Evolutionary conservation across 2,888 invertebrate genomes (phyloP), one percentile per base, ranked within the genome.

Genomic region (Lasiommata megera): DNA sequence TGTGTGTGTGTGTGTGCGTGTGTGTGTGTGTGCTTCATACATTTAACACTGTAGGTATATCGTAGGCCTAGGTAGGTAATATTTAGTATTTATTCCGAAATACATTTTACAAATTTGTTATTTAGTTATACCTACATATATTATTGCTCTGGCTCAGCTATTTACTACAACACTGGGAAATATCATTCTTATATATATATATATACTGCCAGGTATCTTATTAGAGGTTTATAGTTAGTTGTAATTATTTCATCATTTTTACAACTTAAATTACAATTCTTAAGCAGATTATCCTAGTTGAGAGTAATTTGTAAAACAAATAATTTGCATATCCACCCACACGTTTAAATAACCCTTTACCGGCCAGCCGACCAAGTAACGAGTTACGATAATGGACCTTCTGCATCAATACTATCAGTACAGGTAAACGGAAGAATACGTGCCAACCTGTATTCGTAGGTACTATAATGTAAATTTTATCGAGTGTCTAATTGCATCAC

Each of bases 261-360:
- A 58, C 60, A 57, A 62, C 59, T 55, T 57, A 60, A 58, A 62
- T 60, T 57, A 56, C 50, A 60, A 54, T 62, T 57, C 55, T 36
- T 31, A 58, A 60, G 57, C 54, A 62, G 60, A 55, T 58, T 60
- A 62, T 55, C 48, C 55, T 29, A 55, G 55, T 58, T 55, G 55
- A 55, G 52, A 50, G 55, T 62, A 60, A 62, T 62, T 62, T 62
- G 62, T 62, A 60, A 57, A 60, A 43, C 59, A 59, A 62, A 62
- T 61, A 23, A 61, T 60, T 60, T 54, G 61, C 61, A 63, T 58
- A 47, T 58, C 64, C 56, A 46, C 58, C 56, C 60, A 63, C 61
- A 53, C 52, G 60, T 36, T n/a, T n/a, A n/a, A n/a, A 57, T 62
- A 55, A 60, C 34, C 11, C 34, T 34, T 34, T 34, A 11, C 34